phyloP scores from a whole-genome alignment of 2,888 invertebrate genomes.

The Oligia fasciuncula region DNA sequence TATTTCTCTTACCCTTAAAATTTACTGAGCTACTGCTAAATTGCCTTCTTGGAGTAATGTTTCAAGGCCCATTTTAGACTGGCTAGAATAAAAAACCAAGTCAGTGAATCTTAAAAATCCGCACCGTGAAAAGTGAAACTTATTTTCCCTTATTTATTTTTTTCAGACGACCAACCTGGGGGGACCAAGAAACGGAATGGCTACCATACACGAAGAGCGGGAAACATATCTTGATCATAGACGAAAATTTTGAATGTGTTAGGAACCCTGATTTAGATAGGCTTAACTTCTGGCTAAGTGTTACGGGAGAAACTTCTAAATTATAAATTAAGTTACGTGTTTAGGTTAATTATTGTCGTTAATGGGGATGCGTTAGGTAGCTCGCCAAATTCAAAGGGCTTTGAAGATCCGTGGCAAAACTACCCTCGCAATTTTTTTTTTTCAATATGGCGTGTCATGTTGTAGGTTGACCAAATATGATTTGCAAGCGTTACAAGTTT shows the following conservation, averaged over 20 bases:
- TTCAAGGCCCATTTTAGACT: neutral
- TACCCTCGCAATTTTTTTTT: too few species aligned
- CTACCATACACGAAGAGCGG: slow-evolving; percentile 74
- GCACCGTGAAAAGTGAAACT: neutral
- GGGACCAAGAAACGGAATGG: slow-evolving; percentile 75
- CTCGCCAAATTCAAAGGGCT: neutral
- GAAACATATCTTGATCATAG: slow-evolving; percentile 73
- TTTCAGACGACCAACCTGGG: slow-evolving; percentile 81
- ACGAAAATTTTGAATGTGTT: slow-evolving; percentile 65
- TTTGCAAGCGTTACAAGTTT: neutral
- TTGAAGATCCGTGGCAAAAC: too few species aligned
- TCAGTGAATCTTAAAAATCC: neutral
- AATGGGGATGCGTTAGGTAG: neutral
- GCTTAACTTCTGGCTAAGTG: slow-evolving; percentile 69
- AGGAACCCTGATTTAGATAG: slow-evolving; percentile 65
- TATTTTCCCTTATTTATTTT: neutral
- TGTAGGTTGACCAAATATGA: neutral
- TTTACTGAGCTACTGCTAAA: too few species aligned
- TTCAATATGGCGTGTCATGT: too few species aligned
- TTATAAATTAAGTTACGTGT: slow-evolving; percentile 65
- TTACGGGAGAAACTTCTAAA: slow-evolving; percentile 74
- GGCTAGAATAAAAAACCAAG: neutral
- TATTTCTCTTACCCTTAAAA: too few species aligned
- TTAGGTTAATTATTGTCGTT: neutral
- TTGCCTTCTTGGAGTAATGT: too few species aligned